Conservation (phyloP, 2,888 invertebrate genomes). For the Drymonia ruficornis region DNA sequence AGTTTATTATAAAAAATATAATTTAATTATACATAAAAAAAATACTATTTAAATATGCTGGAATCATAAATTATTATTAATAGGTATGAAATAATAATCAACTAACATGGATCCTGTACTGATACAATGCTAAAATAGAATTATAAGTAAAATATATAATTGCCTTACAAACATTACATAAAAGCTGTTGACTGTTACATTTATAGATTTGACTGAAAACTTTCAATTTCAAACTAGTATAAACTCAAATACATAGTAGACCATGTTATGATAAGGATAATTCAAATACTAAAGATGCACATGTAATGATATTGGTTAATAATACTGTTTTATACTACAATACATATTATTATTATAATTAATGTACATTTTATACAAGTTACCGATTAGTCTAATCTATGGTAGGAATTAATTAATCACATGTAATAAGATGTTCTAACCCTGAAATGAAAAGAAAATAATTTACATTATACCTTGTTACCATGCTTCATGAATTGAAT, state of each 20-base stretch:
- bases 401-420: constrained; percentile 75
- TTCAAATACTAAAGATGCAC: constrained; percentile 65
- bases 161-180: constrained; percentile 48
- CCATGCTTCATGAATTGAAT: constrained; percentile 83
- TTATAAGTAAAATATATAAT: constrained; percentile 11
- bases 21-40: no score
- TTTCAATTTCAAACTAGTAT: constrained; percentile 71
- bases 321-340: constrained; percentile 78
- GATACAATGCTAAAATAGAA: constrained; percentile 1
- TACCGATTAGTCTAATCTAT: constrained; percentile 81
- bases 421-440: constrained; percentile 79
- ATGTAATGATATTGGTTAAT: constrained; percentile 57
- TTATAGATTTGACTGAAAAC: constrained; percentile 56
- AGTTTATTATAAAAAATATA: no score
- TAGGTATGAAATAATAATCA: not conserved
- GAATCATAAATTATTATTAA: not conserved
- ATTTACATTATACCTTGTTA: constrained; percentile 83
- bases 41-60: no score
- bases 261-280: constrained; percentile 70
- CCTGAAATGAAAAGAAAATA: constrained; percentile 74
- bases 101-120: not conserved
- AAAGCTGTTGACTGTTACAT: constrained; percentile 49
- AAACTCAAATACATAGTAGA: constrained; percentile 64
- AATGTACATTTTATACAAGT: constrained; percentile 83
- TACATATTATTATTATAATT: constrained; percentile 44